phyloP scores from a whole-genome alignment of 1,140 invertebrate genomes.

The Apis laboriosa region DNA sequence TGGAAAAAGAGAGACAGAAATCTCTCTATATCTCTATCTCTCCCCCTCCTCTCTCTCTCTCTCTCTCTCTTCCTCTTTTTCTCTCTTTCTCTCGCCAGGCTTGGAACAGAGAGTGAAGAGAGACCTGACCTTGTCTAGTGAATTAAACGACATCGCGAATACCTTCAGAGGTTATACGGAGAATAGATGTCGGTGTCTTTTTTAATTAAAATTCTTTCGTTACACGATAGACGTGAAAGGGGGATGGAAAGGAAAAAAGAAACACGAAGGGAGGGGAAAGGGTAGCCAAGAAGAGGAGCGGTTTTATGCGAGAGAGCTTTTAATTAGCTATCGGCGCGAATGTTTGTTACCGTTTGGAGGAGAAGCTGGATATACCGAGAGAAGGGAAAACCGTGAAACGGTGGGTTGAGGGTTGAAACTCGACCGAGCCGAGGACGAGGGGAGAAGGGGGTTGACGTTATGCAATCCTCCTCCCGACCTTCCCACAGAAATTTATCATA shows the following conservation, averaged over 20 bases:
- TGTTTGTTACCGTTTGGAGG: slow-evolving; percentile 52
- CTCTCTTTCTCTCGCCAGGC: too few relatives aligned
- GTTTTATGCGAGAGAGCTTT: slow-evolving; percentile 14
- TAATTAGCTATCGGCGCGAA: slow-evolving; percentile 57
- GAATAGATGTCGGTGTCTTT: slow-evolving; percentile 40
- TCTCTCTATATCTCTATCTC: too few relatives aligned
- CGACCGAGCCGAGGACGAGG: slow-evolving; percentile 5
- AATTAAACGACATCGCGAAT: slow-evolving; percentile 37
- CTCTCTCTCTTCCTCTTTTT: background rate
- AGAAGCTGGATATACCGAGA: background rate
- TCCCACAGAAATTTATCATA: slow-evolving; percentile 64
- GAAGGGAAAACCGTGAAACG: slow-evolving; percentile 18
- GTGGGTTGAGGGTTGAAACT: slow-evolving; percentile 27
- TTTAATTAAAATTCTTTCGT: slow-evolving; percentile 59
- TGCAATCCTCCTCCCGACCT: slow-evolving; percentile 71
- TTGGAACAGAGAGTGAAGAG: background rate
- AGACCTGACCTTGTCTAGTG: slow-evolving; percentile 39
- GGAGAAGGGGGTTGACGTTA: slow-evolving; percentile 58
- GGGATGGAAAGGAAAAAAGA: background rate
- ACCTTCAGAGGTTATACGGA: slow-evolving; percentile 3
- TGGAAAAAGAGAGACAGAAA: background rate
- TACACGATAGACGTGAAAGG: too few relatives aligned
- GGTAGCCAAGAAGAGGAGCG: background rate
- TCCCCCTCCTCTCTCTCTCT: too few relatives aligned
- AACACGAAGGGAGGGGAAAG: too few relatives aligned